These are phyloP conservation scores for Brachyopa scutellaris DNA, from an alignment of 2,888 invertebrate genomes.

Conservation along the genomic window DNA sequence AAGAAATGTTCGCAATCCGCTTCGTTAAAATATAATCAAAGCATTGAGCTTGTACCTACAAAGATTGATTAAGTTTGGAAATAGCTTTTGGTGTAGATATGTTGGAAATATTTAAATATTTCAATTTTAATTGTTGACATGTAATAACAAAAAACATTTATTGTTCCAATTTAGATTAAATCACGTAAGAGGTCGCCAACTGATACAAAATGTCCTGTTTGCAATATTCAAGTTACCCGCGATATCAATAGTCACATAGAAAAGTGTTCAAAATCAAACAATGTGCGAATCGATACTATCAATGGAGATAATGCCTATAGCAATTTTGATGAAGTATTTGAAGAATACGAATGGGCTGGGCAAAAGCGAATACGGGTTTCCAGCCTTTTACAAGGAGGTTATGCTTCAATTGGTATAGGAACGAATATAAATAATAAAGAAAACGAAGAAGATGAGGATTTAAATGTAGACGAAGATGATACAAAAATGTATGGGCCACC, in stretches of 20 bases:
- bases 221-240: constrained; percentile 87
- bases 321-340: constrained; percentile 86
- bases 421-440: constrained; percentile 77
- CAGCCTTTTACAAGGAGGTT: constrained; percentile 87
- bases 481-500: constrained; percentile 91
- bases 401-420: constrained; percentile 83
- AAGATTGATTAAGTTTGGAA: too few relatives aligned
- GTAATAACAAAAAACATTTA: too few relatives aligned
- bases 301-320: constrained; percentile 86
- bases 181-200: constrained; percentile 86
- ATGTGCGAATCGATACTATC: constrained; percentile 72
- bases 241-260: constrained; percentile 89
- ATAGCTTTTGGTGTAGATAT: too few relatives aligned
- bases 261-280: constrained; percentile 84
- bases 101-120: neutral
- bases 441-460: constrained; percentile 87
- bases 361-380: constrained; percentile 90
- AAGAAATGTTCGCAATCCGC: too few relatives aligned
- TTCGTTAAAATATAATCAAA: too few relatives aligned
- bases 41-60: too few relatives aligned
- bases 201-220: constrained; percentile 90
- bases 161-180: too few relatives aligned
- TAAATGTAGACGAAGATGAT: constrained; percentile 94
- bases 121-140: neutral
- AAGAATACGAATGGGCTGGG: constrained; percentile 96